Evolutionary conservation across 2,888 invertebrate genomes (phyloP).

Genomic region (Thysanoteuthis rhombus): DNA sequence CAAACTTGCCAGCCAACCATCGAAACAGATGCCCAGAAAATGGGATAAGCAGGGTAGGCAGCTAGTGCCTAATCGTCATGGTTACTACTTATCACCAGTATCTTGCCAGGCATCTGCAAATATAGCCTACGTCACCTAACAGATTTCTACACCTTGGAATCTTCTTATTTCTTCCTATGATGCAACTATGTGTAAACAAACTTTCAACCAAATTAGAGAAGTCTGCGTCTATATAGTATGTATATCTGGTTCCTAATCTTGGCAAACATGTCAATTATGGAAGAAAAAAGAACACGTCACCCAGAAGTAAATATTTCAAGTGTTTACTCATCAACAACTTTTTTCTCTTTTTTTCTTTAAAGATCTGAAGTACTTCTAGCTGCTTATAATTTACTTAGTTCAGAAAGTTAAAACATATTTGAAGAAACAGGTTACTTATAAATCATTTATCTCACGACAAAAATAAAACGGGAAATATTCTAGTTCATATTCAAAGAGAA

Average conservation of each 20-base stretch:
- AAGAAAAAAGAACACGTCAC: background rate
- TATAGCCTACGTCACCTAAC: background rate
- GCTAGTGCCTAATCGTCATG: background rate
- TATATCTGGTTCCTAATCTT: background rate
- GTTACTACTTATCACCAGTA: constrained; percentile 24
- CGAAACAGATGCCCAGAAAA: constrained; percentile 24
- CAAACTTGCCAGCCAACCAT: constrained; percentile 23
- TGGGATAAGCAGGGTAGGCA: constrained; percentile 18
- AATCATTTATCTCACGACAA: too few relatives aligned
- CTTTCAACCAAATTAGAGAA: background rate
- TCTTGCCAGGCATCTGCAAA: constrained; percentile 28
- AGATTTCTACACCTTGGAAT: constrained; percentile 12
- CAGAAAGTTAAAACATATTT: background rate
- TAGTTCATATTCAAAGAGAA: too few relatives aligned
- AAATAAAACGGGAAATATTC: too few relatives aligned
- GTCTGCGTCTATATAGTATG: background rate
- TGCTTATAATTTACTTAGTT: background rate
- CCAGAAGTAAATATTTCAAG: background rate
- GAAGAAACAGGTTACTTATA: background rate
- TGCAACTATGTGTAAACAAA: background rate
- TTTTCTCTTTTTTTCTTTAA: too few relatives aligned
- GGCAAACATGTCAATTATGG: background rate
- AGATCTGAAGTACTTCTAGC: too few relatives aligned
- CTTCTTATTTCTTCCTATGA: background rate
- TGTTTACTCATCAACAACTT: background rate